Percentiles rank a stretch among this genome's conserved stretches.
Conservation (phyloP, 2,888 invertebrate genomes). For the Agriopis leucophaearia region DNA sequence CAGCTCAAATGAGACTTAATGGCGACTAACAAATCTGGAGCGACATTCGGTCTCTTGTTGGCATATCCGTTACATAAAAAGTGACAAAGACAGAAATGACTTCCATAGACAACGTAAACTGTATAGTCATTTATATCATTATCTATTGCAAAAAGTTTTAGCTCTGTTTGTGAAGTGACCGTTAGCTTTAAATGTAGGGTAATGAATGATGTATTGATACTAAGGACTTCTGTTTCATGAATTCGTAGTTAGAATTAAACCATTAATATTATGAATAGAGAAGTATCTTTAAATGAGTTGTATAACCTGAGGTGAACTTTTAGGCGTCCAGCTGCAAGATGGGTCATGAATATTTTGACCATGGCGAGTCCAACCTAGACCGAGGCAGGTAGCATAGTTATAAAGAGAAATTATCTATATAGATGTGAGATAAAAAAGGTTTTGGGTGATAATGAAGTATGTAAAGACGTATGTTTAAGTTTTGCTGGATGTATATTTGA, state of each 20-base stretch:
- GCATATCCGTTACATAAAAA: background rate
- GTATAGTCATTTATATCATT: constrained; percentile 14
- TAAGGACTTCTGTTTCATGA: constrained; percentile 12
- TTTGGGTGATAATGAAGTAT: too few relatives aligned
- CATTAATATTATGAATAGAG: background rate
- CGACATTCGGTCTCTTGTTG: background rate
- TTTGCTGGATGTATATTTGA: too few relatives aligned
- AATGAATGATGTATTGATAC: constrained; percentile 12
- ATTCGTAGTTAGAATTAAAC: background rate
- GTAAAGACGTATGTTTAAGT: too few relatives aligned
- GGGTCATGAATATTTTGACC: too few relatives aligned
- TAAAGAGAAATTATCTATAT: too few relatives aligned
- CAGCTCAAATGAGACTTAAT: constrained; percentile 22
- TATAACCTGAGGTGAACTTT: too few relatives aligned
- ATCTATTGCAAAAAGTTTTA: constrained; percentile 23
- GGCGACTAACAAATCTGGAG: constrained; percentile 14
- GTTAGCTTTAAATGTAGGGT: constrained; percentile 22
- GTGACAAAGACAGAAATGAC: background rate
- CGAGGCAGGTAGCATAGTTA: too few relatives aligned
- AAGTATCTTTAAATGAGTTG: too few relatives aligned
- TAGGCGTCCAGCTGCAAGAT: too few relatives aligned
- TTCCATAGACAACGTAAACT: constrained; percentile 26
- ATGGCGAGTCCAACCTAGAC: too few relatives aligned
- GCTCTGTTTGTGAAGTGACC: constrained; percentile 19
- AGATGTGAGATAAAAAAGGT: too few relatives aligned